Base-by-base conservation (phyloP, 1,140 invertebrate genomes). In the Polyergus mexicanus region DNA sequence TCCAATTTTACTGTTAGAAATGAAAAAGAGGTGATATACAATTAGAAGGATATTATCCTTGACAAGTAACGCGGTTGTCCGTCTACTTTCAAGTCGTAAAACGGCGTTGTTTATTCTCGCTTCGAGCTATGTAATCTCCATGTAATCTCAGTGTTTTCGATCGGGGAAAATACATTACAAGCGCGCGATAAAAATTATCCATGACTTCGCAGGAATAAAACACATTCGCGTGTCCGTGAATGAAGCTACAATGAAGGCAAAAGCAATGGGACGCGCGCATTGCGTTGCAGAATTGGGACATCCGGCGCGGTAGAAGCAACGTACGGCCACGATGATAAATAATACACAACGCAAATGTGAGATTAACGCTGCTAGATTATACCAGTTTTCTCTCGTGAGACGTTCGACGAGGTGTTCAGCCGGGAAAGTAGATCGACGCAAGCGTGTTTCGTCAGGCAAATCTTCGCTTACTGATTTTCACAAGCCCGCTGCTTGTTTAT, bases 221-320 rank as follows among this genome's bases (percentile, higher is more conserved):
- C 62, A 41, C 41, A 5, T 16, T n/a, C n/a, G 16, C 0, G 35
- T 35, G 22, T 41, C 19, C 65, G 22, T 71, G 77, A 81, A 81
- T 58, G 65, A 32, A 71, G 22, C 44, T 6, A 0, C 19, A 5
- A 41, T 10, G 25, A 25, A 7, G n/a, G 60, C 38, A 71, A 62
- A 51, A 51, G 16, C 47, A 1, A 47, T 47, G 44, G 13, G n/a
- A n/a, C n/a, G 13, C 68, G 56, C 47, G 28, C 16, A 28, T 10
- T 35, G 54, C 60, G 58, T 11, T 4, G 11, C 19, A 68, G 11
- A 89, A 89, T 68, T 85, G 62, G 81, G 81, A 88, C 86, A 88
- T 85, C 86, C 88, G 88, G 88, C 51, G 76, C 66, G 76, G 86
- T 58, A 89, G 86, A 88, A 88, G 83, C 84, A 5, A 65, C 47